A percentile compares a stretch with the other conserved stretches of the same genome.
These are phyloP conservation scores for Zaprionus bogoriensis DNA, from an alignment of 2,888 invertebrate genomes.

Conservation along the genomic window DNA sequence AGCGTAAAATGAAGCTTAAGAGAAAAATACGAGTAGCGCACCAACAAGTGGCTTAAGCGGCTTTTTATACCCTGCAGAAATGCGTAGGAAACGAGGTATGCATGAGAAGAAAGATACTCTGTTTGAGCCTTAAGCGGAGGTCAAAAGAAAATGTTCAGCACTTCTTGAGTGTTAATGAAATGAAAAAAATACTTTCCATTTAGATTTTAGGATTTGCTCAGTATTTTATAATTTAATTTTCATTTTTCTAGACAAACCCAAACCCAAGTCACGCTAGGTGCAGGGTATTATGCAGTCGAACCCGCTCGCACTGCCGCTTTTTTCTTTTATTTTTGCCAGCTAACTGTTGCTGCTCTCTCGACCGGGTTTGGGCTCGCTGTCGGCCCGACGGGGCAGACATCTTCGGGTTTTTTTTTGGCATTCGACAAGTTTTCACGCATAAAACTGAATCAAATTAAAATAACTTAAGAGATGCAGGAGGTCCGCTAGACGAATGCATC, in stretches of 20 bases:
- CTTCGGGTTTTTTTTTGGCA: constrained; percentile 47
- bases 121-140: no score
- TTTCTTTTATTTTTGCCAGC: not conserved
- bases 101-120: no score
- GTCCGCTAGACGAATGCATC: constrained; percentile 27
- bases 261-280: no score
- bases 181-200: no score
- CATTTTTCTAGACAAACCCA: no score
- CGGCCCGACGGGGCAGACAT: no score
- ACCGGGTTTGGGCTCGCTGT: constrained; percentile 1
- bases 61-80: constrained; percentile 11
- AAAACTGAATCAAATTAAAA: constrained; percentile 68
- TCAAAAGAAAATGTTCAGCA: no score
- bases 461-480: constrained; percentile 37
- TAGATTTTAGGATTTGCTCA: no score
- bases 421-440: constrained; percentile 72
- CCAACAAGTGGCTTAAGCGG: constrained; percentile 23
- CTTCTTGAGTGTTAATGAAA: no score
- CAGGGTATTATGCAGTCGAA: not conserved
- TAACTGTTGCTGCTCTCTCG: constrained; percentile 11
- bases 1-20: constrained; percentile 48
- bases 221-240: no score
- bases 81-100: no score
- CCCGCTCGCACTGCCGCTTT: not conserved
- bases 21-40: constrained; percentile 36